Evolutionary conservation across 2,113 vertebrate species (phyloP).

Genomic region (Anas platyrhynchos): DNA sequence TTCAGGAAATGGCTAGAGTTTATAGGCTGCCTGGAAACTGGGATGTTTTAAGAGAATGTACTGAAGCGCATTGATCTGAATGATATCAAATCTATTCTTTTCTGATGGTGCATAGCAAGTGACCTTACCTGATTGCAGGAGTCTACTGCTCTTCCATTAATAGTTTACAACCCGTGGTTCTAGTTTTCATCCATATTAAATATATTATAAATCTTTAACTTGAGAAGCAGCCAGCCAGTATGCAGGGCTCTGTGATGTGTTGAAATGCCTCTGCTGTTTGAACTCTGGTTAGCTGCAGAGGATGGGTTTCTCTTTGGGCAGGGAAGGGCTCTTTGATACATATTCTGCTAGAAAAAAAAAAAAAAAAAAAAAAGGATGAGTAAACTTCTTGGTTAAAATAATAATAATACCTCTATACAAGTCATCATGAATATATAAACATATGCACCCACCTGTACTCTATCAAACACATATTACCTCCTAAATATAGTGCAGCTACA

Average conservation of each 20-base stretch:
- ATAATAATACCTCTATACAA: not conserved
- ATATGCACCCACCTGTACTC: not conserved
- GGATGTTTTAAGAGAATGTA: slow-evolving; percentile 21
- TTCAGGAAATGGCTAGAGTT: slow-evolving; percentile 30
- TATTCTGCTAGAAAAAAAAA: not conserved
- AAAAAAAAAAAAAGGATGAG: not conserved
- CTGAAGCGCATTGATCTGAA: not conserved
- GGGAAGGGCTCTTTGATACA: not conserved
- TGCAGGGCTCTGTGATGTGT: not conserved
- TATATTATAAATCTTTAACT: not conserved
- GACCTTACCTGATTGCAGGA: not conserved
- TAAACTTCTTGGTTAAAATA: not conserved
- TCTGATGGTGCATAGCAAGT: accelerated
- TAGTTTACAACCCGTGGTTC: not conserved
- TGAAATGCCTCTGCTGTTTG: not conserved
- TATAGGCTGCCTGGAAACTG: slow-evolving; percentile 39
- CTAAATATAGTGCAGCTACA: not conserved
- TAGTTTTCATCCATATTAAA: not conserved
- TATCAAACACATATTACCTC: not conserved
- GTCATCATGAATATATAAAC: not conserved
- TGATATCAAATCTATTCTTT: not conserved
- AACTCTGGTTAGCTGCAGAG: not conserved
- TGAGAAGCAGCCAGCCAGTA: not conserved
- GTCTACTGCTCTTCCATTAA: not conserved
- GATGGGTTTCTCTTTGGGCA: not conserved